phyloP scores from a whole-genome alignment of 2,888 invertebrate genomes.

The Andrena fulva region DNA sequence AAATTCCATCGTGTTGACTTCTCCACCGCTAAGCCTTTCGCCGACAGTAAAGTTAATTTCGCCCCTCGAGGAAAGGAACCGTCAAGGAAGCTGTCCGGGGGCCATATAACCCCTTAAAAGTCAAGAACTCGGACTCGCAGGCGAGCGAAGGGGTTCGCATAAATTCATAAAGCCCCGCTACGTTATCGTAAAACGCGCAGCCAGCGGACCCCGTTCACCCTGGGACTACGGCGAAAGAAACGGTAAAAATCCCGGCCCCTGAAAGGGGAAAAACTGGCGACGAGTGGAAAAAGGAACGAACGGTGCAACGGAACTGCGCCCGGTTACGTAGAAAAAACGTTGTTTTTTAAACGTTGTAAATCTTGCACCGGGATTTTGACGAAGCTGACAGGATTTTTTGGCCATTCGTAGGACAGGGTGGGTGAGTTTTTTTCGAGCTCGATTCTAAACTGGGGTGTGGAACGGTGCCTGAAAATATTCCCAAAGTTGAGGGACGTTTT shows the following conservation, averaged over 20 bases:
- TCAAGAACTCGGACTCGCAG: conserved; percentile 67
- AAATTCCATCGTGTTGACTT: conserved; percentile 76
- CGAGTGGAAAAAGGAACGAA: conserved; percentile 64
- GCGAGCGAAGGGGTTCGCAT: conserved; percentile 66
- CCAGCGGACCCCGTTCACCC: conserved; percentile 26
- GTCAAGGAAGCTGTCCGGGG: conserved; percentile 62
- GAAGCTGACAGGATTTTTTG: conserved; percentile 28
- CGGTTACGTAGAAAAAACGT: conserved; percentile 32
- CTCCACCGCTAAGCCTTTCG: conserved; percentile 81
- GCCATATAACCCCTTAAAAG: conserved; percentile 73
- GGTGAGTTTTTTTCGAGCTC: background rate
- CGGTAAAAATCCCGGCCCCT: conserved; percentile 57
- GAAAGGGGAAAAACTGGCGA: conserved; percentile 45
- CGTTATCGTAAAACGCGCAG: conserved; percentile 59
- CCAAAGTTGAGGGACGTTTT: background rate
- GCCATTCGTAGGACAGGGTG: background rate
- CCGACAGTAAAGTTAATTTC: conserved; percentile 80
- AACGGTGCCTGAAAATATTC: background rate
- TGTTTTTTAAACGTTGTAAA: conserved; percentile 54
- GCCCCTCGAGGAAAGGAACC: conserved; percentile 47
- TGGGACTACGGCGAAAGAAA: conserved; percentile 49
- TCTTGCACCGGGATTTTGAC: conserved; percentile 18
- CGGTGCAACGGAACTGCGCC: conserved; percentile 24
- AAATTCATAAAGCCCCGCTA: conserved; percentile 82
- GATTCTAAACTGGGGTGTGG: background rate